These are phyloP conservation scores for Poeciliopsis turrubarensis DNA, from an alignment of 2,113 vertebrate genomes.

Conservation along the genomic window DNA sequence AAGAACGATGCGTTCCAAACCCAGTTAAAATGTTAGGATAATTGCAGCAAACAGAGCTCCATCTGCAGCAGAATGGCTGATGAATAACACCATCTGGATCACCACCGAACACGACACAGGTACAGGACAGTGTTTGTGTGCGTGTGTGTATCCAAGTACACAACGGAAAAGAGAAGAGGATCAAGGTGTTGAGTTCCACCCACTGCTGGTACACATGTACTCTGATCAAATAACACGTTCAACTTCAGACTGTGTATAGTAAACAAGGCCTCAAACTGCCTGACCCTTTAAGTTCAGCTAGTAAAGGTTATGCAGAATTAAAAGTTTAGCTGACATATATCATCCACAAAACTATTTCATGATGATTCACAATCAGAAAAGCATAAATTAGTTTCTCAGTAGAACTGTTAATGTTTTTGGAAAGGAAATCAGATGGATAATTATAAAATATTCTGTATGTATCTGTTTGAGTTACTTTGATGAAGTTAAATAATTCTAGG, in stretches of 20 bases:
- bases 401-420: no score
- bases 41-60: conserved; percentile 12
- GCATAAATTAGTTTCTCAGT: background rate
- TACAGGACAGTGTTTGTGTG: conserved; percentile 7
- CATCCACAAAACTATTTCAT: no score
- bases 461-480: background rate
- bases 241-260: conserved; percentile 44
- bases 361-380: background rate
- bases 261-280: conserved; percentile 29
- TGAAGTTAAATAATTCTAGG: background rate
- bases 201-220: conserved; percentile 53
- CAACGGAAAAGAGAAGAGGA: conserved; percentile 18
- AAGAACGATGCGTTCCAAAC: conserved; percentile 13
- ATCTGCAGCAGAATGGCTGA: conserved; percentile 61
- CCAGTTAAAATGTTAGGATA: conserved; percentile 18
- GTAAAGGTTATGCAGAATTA: background rate
- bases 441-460: background rate
- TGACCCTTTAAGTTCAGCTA: background rate
- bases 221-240: conserved; percentile 34
- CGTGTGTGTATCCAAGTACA: conserved; percentile 1
- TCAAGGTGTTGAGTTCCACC: conserved; percentile 59
- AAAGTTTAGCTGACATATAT: background rate
- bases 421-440: no score
- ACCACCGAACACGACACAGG: conserved; percentile 37
- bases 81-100: conserved; percentile 69